These are phyloP conservation scores for Gryllus bimaculatus DNA, from an alignment of 1,140 invertebrate species.

Conservation along the genomic window DNA sequence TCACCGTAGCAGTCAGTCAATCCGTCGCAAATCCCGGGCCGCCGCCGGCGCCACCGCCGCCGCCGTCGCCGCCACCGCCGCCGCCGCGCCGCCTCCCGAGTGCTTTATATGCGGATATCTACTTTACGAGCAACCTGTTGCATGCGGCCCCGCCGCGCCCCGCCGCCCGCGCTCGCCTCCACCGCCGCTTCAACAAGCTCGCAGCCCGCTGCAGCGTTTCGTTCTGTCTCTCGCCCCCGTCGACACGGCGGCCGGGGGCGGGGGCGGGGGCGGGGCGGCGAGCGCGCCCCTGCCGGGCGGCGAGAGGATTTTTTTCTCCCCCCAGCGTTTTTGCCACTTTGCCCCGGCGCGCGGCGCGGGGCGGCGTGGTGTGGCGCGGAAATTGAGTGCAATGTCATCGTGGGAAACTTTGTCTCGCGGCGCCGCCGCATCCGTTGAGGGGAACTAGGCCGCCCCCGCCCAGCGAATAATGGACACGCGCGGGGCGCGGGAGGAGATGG, in stretches of 20 bases:
- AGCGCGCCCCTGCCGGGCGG: not conserved
- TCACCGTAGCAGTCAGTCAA: conserved; percentile 16
- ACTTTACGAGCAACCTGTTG: conserved; percentile 22
- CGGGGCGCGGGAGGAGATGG: not conserved
- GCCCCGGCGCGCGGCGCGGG: too few species aligned
- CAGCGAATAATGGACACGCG: not conserved
- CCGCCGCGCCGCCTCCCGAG: not conserved
- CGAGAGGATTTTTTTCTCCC: not conserved
- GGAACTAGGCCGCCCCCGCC: not conserved
- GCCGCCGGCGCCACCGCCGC: not conserved
- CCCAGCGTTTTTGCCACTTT: not conserved
- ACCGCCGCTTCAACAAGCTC: conserved; percentile 8
- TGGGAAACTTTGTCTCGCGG: not conserved
- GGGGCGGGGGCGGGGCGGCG: too few species aligned
- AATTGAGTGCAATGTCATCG: conserved; percentile 13
- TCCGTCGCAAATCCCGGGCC: conserved; percentile 19
- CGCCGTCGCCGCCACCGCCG: not conserved
- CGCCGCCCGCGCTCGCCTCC: not conserved
- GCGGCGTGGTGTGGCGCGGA: not conserved
- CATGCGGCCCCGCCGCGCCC: not conserved
- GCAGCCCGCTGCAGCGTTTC: not conserved
- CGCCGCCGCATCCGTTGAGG: not conserved
- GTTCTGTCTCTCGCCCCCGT: conserved; percentile 9
- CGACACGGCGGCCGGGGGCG: not conserved
- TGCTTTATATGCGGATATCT: conserved; percentile 23